A percentile compares a stretch with the other conserved stretches of the same genome.
Conservation (phyloP, 1,140 invertebrate genomes). For the Oedothorax gibbosus region DNA sequence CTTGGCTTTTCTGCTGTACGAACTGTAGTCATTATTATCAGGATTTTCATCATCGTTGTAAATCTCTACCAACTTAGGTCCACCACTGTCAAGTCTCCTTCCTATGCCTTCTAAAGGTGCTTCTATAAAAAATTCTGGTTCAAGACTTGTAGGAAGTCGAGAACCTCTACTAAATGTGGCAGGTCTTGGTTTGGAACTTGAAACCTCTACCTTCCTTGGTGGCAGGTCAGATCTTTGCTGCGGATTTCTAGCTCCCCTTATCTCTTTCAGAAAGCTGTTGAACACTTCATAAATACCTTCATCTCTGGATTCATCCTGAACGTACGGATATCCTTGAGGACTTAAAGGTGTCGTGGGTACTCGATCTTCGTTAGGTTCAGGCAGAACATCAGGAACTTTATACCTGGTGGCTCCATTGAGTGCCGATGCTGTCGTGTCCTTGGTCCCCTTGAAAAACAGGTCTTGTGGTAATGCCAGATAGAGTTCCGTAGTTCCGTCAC, state of each 20-base stretch:
- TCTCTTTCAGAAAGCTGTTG: slow-evolving; percentile 44
- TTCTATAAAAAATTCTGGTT: neutral
- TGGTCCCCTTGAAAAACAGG: slow-evolving; percentile 8
- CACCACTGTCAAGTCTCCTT: neutral
- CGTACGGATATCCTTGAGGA: neutral
- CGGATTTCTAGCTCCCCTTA: neutral
- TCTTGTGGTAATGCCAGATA: slow-evolving; percentile 29
- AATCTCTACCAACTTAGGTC: slow-evolving; percentile 20
- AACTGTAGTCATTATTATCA: neutral
- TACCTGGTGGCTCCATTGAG: slow-evolving; percentile 37
- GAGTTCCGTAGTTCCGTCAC: slow-evolving; percentile 19
- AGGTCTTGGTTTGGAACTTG: slow-evolving; percentile 15
- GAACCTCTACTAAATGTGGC: slow-evolving; percentile 43
- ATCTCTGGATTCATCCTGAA: neutral
- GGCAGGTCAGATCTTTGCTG: too few species aligned
- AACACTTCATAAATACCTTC: slow-evolving; percentile 42
- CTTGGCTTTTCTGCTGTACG: slow-evolving; percentile 25
- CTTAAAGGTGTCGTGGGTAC: slow-evolving; percentile 35
- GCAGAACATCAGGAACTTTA: slow-evolving; percentile 19
- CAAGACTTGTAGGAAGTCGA: neutral
- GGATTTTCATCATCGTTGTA: slow-evolving; percentile 3
- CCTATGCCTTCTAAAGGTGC: neutral
- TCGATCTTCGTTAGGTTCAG: slow-evolving; percentile 3
- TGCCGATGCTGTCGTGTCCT: slow-evolving; percentile 42
- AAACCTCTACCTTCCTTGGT: neutral